Percentiles rank a stretch among this genome's conserved stretches.
Evolutionary conservation across 2,797 vertebrate genomes (phyloP).

Genomic region (Channa striata): DNA sequence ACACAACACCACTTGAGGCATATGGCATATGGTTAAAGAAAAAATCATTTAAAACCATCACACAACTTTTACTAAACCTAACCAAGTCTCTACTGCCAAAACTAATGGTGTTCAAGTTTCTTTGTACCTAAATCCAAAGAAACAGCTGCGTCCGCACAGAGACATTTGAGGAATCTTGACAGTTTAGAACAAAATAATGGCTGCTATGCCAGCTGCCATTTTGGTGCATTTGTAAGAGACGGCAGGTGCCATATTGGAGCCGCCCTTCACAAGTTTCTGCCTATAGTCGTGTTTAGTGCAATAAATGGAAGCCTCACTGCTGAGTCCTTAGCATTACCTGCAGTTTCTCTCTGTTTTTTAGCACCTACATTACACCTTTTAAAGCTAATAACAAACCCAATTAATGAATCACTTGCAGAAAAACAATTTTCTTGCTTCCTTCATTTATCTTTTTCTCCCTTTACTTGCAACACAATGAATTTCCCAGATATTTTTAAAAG

Average conservation of each 20-base stretch:
- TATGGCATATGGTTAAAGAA: too few relatives aligned
- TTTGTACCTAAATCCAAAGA: too few relatives aligned
- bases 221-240: too few relatives aligned
- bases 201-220: too few relatives aligned
- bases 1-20: too few relatives aligned
- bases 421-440: background rate
- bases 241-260: background rate
- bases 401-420: background rate
- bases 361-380: background rate
- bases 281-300: background rate
- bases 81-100: too few relatives aligned
- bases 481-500: conserved; percentile 9
- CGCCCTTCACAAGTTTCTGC: background rate
- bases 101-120: too few relatives aligned
- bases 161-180: too few relatives aligned
- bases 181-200: too few relatives aligned
- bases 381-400: background rate
- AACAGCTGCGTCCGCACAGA: too few relatives aligned
- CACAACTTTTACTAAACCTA: too few relatives aligned
- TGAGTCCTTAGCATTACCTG: background rate
- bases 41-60: too few relatives aligned
- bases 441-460: background rate
- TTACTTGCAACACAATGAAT: background rate
- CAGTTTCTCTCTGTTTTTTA: conserved; percentile 1
- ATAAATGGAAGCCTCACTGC: background rate